Conservation (phyloP, 1,140 invertebrate species). For the Elysia chlorotica region DNA sequence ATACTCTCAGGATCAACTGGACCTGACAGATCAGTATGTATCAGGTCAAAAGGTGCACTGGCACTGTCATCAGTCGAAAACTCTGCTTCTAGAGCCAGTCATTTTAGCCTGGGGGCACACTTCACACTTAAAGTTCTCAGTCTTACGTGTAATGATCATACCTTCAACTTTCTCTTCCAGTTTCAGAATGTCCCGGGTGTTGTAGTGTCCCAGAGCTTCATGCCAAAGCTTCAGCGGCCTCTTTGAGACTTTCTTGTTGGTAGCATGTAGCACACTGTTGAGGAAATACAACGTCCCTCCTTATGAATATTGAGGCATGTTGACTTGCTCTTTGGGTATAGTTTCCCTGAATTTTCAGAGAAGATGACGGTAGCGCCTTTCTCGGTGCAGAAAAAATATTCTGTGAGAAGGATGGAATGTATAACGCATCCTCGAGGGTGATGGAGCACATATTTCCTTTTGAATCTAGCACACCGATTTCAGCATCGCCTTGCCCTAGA, state of each 20-base stretch:
- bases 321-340: neutral
- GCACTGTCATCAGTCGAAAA: neutral
- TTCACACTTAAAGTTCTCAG: neutral
- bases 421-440: constrained; percentile 22
- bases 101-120: neutral
- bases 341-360: neutral
- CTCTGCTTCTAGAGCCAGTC: neutral
- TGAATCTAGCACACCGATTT: constrained; percentile 2
- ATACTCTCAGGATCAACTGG: neutral
- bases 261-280: neutral
- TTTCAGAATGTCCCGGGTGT: neutral
- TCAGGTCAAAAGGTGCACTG: neutral
- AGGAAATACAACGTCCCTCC: neutral
- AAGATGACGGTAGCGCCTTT: constrained; percentile 1
- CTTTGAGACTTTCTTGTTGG: neutral
- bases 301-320: neutral
- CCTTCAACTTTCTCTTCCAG: neutral
- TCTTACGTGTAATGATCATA: neutral
- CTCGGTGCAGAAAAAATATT: constrained; percentile 22
- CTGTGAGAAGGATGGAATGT: constrained; percentile 20
- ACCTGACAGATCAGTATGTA: neutral
- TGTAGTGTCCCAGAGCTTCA: neutral
- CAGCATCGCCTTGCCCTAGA: constrained; percentile 7
- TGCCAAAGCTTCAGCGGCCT: neutral
- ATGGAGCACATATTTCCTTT: constrained; percentile 5